These are phyloP conservation scores for Phenganax stokvisi DNA, from an alignment of 92 coral and sea anemone genomes.

Conservation along the genomic window DNA sequence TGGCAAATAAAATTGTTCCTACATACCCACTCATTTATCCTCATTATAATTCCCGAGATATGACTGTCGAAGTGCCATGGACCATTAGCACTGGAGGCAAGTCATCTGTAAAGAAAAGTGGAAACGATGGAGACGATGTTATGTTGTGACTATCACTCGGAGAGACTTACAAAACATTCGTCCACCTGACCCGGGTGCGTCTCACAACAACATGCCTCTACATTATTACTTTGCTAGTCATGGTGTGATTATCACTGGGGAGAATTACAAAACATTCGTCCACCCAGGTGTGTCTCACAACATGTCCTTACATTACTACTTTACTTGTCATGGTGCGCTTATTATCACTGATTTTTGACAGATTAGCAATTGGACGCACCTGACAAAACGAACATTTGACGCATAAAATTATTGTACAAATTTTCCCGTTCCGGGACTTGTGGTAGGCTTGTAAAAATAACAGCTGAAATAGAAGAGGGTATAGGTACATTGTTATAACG, in stretches of 20 bases:
- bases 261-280: no score
- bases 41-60: constrained; percentile 58
- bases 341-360: background rate
- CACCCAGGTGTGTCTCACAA: no score
- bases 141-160: no score
- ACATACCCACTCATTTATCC: background rate
- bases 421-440: constrained; percentile 75
- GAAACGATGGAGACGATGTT: background rate
- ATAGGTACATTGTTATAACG: background rate
- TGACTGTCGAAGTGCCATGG: constrained; percentile 75
- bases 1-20: no score
- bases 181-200: no score
- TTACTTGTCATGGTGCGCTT: background rate
- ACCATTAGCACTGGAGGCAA: constrained; percentile 92
- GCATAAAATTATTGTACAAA: constrained; percentile 69
- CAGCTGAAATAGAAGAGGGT: constrained; percentile 47
- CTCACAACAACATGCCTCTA: no score
- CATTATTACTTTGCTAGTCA: background rate
- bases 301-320: no score
- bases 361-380: constrained; percentile 41
- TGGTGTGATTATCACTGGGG: no score
- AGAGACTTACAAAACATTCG: no score
- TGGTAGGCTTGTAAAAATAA: constrained; percentile 90
- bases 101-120: constrained; percentile 46
- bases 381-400: constrained; percentile 68